Evolutionary conservation across 1,140 invertebrate genomes (phyloP).

Genomic region (Brachionus rotundiformis): DNA sequence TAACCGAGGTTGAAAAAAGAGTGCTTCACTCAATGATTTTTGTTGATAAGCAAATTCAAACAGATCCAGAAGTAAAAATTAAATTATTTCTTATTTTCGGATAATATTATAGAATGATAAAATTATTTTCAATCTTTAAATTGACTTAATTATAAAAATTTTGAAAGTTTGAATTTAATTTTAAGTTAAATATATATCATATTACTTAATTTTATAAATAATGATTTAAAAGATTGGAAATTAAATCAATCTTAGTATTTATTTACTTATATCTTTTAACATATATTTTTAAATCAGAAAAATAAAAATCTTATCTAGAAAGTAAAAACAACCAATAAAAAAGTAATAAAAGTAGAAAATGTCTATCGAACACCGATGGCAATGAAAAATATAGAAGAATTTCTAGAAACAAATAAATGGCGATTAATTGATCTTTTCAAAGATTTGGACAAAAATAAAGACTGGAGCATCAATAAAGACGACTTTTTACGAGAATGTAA

Average conservation of each 20-base stretch:
- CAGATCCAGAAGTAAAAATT: slow-evolving; percentile 45
- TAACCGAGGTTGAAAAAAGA: slow-evolving; percentile 44
- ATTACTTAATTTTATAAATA: too few relatives aligned
- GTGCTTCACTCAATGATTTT: slow-evolving; percentile 5
- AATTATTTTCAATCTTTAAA: too few relatives aligned
- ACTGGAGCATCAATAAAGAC: slow-evolving; percentile 29
- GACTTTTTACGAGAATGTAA: slow-evolving; percentile 43
- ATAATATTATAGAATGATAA: too few relatives aligned
- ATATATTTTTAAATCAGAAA: too few relatives aligned
- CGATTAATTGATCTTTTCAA: slow-evolving; percentile 35
- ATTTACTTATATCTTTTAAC: too few relatives aligned
- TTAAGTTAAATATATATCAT: too few relatives aligned
- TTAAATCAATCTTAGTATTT: too few relatives aligned
- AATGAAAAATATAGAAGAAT: slow-evolving; percentile 41
- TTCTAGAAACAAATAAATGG: slow-evolving; percentile 34
- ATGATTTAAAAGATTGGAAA: too few relatives aligned
- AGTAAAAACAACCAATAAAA: not conserved
- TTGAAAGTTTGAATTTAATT: too few relatives aligned
- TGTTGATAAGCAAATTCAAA: slow-evolving; percentile 47
- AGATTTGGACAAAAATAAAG: slow-evolving; percentile 51
- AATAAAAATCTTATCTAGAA: too few relatives aligned
- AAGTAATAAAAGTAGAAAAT: not conserved
- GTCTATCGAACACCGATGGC: slow-evolving; percentile 12
- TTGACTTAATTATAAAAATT: too few relatives aligned
- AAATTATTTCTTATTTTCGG: too few relatives aligned